phyloP scores from a whole-genome alignment of 1,140 invertebrate genomes.

The Brachystomella parvula region DNA sequence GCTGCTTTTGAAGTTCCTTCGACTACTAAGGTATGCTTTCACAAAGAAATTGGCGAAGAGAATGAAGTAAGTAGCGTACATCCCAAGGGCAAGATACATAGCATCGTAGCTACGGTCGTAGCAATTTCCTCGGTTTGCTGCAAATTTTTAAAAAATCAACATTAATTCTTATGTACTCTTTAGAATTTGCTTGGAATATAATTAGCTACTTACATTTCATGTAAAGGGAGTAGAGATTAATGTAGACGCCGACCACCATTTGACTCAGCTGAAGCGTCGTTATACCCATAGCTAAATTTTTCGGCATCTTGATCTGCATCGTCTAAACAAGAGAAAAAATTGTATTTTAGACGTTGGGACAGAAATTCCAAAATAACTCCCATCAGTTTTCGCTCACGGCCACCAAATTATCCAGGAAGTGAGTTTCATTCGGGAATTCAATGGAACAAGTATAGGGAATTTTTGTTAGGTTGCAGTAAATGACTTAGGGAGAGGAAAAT shows the following conservation, averaged over 20 bases:
- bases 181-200: neutral
- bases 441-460: too few relatives aligned
- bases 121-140: slow-evolving; percentile 51
- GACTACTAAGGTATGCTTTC: slow-evolving; percentile 60
- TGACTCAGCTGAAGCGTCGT: slow-evolving; percentile 49
- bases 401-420: too few relatives aligned
- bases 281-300: slow-evolving; percentile 46
- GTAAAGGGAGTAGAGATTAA: slow-evolving; percentile 27
- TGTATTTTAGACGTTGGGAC: too few relatives aligned
- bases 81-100: slow-evolving; percentile 77
- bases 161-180: neutral
- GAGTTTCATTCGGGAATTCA: too few relatives aligned
- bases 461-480: too few relatives aligned
- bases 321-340: neutral
- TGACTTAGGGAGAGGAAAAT: too few relatives aligned
- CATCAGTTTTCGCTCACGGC: too few relatives aligned
- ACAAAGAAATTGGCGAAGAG: slow-evolving; percentile 85
- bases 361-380: too few relatives aligned
- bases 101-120: slow-evolving; percentile 81
- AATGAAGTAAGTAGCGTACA: slow-evolving; percentile 91
- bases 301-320: slow-evolving; percentile 14
- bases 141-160: neutral
- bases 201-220: slow-evolving; percentile 13
- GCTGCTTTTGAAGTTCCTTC: neutral
- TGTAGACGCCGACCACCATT: slow-evolving; percentile 45